phyloP scores from a whole-genome alignment of 1,140 invertebrate species.

The Branchinecta lindahli region DNA sequence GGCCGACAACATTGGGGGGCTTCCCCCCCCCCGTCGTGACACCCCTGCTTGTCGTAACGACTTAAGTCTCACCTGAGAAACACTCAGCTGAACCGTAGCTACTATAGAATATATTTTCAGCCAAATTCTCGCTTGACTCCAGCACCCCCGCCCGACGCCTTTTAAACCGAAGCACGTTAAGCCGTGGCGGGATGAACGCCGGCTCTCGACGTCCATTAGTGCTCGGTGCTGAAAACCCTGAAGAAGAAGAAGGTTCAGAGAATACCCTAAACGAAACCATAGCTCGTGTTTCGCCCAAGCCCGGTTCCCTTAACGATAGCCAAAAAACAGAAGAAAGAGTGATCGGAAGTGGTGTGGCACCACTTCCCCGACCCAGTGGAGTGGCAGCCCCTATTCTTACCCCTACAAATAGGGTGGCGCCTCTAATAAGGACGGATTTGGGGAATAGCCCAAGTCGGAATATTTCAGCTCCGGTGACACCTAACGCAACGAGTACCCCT shows the following conservation, averaged over 20 bases:
- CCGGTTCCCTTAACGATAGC: too few relatives aligned
- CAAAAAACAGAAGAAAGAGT: background rate
- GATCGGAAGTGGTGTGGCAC: slow-evolving; percentile 22
- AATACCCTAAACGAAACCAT: too few relatives aligned
- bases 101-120: background rate
- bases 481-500: background rate
- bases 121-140: background rate
- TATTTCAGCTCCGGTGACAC: background rate
- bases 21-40: too few relatives aligned
- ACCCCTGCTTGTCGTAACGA: too few relatives aligned
- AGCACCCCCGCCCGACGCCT: background rate
- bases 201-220: background rate
- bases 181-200: background rate
- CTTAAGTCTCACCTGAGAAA: background rate
- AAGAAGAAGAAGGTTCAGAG: background rate
- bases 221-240: background rate
- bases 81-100: background rate
- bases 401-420: background rate
- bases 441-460: background rate
- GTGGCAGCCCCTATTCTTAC: slow-evolving; percentile 32
- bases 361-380: slow-evolving; percentile 24
- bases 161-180: background rate
- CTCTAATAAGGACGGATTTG: background rate
- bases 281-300: too few relatives aligned
- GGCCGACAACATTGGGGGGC: too few relatives aligned